Evolutionary conservation across 2,113 vertebrate species (phyloP), one percentile per base, ranked within the genome.

Genomic region (Blennius ocellaris): DNA sequence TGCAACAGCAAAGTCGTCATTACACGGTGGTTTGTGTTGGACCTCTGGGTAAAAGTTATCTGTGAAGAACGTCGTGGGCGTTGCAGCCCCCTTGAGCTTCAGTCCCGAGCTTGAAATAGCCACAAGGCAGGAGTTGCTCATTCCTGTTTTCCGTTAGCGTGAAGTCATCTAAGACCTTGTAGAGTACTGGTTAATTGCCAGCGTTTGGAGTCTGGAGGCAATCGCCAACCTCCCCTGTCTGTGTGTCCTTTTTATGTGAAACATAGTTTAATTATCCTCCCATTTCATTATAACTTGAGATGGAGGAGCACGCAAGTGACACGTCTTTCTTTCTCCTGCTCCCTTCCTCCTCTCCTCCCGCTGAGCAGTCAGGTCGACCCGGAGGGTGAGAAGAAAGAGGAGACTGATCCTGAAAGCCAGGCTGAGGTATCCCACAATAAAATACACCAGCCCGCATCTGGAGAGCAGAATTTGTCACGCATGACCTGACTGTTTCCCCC

Each of bases 311-410:
- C 54, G 47, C 45, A 77, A 80, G 9, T 84, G 45, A 78, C 53
- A 38, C 2, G 0, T 0, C 3, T 85, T 17, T 66, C 5, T 51
- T 45, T 72, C 11, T 38, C 11, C 11, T 6, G 0, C 7, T 21
- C 41, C 0, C 50, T 17, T 0, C 21, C 2, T 14, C 15, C 8
- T 73, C 37, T 44, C 58, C 41, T 68, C 51, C 56, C 51, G 53
- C 39, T 83, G 60, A 92, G 78, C 77, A 93, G 88, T 85, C 92
- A 92, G 65, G 73, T 85, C 45, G 91, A 93, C 5, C 66, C 85
- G 2, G 92, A 92, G 49, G 71, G 61, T 5, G 87, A 90, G 63
- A 90, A 79, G 69, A 87, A 88, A 56, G 91, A 92, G 21, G 92
- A 89, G 8, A 58, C 53, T 8, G 87, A 89, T 38, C 47, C 75